A percentile compares a stretch with the other conserved stretches of the same genome.
Evolutionary conservation across 2,888 invertebrate species (phyloP).

Genomic region (Perithous albicinctus): DNA sequence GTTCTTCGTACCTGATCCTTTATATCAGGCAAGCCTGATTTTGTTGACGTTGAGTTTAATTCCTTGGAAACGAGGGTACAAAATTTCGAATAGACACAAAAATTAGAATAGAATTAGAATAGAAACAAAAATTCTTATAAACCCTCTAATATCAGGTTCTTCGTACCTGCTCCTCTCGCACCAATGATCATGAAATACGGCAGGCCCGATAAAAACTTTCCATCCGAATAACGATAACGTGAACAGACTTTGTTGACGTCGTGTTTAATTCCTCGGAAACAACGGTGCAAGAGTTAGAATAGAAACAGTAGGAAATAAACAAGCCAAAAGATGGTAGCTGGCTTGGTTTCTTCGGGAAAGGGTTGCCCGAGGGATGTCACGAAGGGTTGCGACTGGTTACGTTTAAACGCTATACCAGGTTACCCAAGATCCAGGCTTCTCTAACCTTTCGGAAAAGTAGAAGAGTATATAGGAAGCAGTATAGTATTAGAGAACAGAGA

Average conservation of each 20-base stretch:
- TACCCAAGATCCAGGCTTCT: conserved; percentile 40
- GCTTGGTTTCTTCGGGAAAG: conserved; percentile 36
- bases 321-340: conserved; percentile 3
- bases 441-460: conserved; percentile 35
- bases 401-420: conserved; percentile 47
- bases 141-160: too few species aligned
- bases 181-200: too few species aligned
- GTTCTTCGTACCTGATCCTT: too few species aligned
- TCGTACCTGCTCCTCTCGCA: too few species aligned
- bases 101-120: too few species aligned
- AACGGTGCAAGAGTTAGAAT: background rate
- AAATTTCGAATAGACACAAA: too few species aligned
- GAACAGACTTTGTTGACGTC: background rate
- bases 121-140: too few species aligned
- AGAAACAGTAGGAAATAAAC: background rate
- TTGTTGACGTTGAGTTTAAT: too few species aligned
- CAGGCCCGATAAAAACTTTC: too few species aligned
- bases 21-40: too few species aligned
- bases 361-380: conserved; percentile 52
- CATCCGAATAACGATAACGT: background rate
- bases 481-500: conserved; percentile 42
- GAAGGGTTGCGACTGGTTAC: conserved; percentile 45
- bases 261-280: conserved; percentile 9
- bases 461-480: conserved; percentile 47
- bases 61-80: too few species aligned